Conservation (phyloP, 2,113 vertebrate genomes). For the Chelonoidis abingdonii region DNA sequence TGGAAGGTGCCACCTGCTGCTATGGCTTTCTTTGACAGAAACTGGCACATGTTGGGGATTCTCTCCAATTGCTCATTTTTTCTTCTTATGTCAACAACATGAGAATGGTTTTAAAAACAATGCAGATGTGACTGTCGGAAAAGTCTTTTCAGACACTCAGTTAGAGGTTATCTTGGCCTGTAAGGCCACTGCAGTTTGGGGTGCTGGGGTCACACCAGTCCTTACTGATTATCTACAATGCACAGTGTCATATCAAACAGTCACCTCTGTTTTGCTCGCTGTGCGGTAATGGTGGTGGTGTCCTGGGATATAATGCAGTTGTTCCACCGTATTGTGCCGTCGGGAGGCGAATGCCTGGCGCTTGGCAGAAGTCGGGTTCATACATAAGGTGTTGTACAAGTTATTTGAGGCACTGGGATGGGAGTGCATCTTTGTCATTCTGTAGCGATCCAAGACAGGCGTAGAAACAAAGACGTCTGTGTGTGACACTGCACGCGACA, state of each 20-base stretch:
- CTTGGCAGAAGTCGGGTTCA: constrained; percentile 93
- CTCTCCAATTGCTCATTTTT: constrained; percentile 3
- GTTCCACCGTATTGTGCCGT: constrained; percentile 97
- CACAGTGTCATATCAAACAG: constrained; percentile 86
- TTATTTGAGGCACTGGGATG: constrained; percentile 99
- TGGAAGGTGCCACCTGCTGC: constrained; percentile 78
- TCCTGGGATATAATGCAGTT: constrained; percentile 95
- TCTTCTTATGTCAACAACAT: constrained; percentile 33
- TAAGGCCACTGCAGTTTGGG: constrained; percentile 76
- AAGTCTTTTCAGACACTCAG: constrained; percentile 70
- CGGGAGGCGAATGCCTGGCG: constrained; percentile 97
- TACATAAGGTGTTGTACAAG: constrained; percentile 91
- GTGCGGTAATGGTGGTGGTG: constrained; percentile 97
- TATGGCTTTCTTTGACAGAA: constrained; percentile 83
- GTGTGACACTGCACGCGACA: constrained; percentile 95
- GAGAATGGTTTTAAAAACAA: constrained; percentile 55
- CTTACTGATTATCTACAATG: constrained; percentile 66
- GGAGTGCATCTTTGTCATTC: constrained; percentile 99
- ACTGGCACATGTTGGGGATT: constrained; percentile 44
- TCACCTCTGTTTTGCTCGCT: constrained; percentile 99
- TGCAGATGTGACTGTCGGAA: constrained; percentile 56
- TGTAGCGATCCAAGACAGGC: constrained; percentile 95
- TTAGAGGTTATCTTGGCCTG: constrained; percentile 79
- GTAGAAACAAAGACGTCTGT: constrained; percentile 97
- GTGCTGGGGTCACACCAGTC: constrained; percentile 75